Evolutionary conservation across 2,888 invertebrate genomes (phyloP).

Genomic region (Lampropteryx suffumata): DNA sequence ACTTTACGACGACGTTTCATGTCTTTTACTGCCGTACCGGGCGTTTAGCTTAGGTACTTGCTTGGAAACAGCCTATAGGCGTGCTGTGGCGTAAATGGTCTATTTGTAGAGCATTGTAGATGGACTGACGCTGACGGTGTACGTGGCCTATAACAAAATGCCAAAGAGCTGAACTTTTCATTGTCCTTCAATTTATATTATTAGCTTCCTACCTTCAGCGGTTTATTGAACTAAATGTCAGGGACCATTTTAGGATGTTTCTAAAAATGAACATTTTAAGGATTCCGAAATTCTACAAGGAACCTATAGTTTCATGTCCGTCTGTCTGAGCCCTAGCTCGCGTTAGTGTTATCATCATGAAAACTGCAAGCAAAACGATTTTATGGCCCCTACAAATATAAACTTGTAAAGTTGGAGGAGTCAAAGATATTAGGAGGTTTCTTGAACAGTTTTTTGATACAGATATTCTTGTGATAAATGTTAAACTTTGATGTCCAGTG

Average conservation of each 20-base stretch:
- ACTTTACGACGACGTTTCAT: slow-evolving; percentile 31
- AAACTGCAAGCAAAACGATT: too few relatives aligned
- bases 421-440: too few relatives aligned
- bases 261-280: too few relatives aligned
- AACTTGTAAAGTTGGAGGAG: too few relatives aligned
- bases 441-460: too few relatives aligned
- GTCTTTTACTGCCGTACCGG: slow-evolving; percentile 24
- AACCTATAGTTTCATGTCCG: too few relatives aligned
- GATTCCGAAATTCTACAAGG: too few relatives aligned
- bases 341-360: too few relatives aligned
- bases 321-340: too few relatives aligned
- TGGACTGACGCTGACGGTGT: slow-evolving; percentile 19
- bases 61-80: slow-evolving; percentile 26
- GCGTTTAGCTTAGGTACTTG: slow-evolving; percentile 19
- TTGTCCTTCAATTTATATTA: slow-evolving; percentile 16
- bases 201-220: slow-evolving; percentile 3
- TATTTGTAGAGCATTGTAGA: slow-evolving; percentile 44
- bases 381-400: too few relatives aligned
- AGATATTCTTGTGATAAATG: too few relatives aligned
- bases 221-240: slow-evolving; percentile 7
- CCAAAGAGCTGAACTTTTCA: slow-evolving; percentile 34
- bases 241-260: neutral
- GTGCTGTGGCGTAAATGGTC: slow-evolving; percentile 35
- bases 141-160: slow-evolving; percentile 39
- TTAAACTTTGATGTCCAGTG: too few relatives aligned